A percentile compares a stretch with the other conserved stretches of the same genome.
Conservation (phyloP, 2,797 vertebrate species). For the Taenioides sp. region DNA sequence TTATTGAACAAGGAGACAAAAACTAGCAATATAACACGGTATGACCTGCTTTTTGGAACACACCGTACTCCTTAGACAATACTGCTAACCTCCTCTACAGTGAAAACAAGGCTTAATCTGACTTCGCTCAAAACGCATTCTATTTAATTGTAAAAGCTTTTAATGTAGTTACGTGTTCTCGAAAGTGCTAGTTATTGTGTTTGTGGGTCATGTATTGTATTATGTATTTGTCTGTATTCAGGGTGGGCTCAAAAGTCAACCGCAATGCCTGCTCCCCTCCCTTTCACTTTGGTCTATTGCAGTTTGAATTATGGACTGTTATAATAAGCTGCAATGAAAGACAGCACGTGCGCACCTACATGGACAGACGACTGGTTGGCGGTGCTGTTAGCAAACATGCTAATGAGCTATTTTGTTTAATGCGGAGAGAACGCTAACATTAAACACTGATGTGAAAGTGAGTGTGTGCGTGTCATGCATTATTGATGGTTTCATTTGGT, state of each 20-base stretch:
- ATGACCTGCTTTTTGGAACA: not conserved
- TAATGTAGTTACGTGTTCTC: constrained; percentile 23
- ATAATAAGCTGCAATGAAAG: constrained; percentile 29
- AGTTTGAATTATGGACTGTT: constrained; percentile 52
- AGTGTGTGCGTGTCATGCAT: constrained; percentile 6
- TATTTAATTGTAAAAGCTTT: constrained; percentile 53
- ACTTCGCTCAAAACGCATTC: constrained; percentile 31
- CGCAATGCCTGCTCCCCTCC: not conserved
- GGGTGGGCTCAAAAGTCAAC: constrained; percentile 25
- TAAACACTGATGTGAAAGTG: constrained; percentile 19
- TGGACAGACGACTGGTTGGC: constrained; percentile 23
- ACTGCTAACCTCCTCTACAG: too few relatives aligned
- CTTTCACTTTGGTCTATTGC: constrained; percentile 12
- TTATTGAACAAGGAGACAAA: not conserved
- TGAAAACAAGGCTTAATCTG: constrained; percentile 23
- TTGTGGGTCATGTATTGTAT: constrained; percentile 52
- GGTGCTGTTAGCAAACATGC: constrained; percentile 38
- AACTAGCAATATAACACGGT: not conserved
- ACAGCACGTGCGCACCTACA: not conserved
- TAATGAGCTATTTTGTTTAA: constrained; percentile 37
- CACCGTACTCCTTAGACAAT: not conserved
- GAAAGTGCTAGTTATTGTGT: constrained; percentile 32
- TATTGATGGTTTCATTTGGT: not conserved
- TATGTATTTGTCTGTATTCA: constrained; percentile 49
- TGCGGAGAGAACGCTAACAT: constrained; percentile 30